Evolutionary conservation across 2,888 invertebrate species (phyloP).

Genomic region (Cordilura impudica): DNA sequence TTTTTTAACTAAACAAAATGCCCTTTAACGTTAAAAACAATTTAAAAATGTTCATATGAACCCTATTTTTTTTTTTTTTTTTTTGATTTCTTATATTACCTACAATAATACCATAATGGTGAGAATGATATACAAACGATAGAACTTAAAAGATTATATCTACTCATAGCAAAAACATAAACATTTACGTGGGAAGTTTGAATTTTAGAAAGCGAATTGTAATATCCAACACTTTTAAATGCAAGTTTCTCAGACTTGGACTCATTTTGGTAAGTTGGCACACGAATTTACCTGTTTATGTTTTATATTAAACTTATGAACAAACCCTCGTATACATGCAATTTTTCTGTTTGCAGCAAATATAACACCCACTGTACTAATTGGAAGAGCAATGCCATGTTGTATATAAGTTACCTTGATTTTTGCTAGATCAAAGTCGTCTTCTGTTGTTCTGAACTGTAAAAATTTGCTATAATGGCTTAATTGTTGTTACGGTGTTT

Average conservation of each 20-base stretch:
- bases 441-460: constrained; percentile 16
- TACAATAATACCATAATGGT: background rate
- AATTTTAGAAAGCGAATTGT: no score
- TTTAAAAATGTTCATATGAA: no score
- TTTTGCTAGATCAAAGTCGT: constrained; percentile 31
- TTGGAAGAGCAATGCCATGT: constrained; percentile 20
- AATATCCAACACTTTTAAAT: no score
- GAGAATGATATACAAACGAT: background rate
- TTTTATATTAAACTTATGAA: background rate
- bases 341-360: background rate
- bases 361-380: constrained; percentile 29
- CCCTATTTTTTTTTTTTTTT: no score
- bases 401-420: constrained; percentile 50
- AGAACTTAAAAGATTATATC: background rate
- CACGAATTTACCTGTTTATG: background rate
- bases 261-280: no score
- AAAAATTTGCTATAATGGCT: constrained; percentile 41
- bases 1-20: no score
- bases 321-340: background rate
- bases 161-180: no score
- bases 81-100: no score
- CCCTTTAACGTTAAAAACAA: no score
- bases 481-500: constrained; percentile 35
- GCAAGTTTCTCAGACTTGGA: no score
- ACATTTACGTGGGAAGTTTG: no score